phyloP scores from a whole-genome alignment of 2,113 vertebrate genomes.

The Microcebus griseorufus region DNA sequence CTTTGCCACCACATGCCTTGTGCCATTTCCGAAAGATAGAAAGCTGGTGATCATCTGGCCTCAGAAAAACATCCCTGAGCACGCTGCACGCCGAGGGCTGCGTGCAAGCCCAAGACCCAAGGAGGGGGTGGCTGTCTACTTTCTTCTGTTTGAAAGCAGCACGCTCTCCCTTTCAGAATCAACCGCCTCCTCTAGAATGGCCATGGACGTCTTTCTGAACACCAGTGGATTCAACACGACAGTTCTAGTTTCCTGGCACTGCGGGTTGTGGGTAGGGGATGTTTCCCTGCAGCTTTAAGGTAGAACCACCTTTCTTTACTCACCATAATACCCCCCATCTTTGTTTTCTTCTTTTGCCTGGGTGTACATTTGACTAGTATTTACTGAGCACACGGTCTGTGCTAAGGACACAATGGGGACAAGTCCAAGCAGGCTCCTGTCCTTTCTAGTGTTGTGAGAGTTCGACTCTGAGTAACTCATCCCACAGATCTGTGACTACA shows the following conservation, averaged over 20 bases:
- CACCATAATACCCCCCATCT: not conserved
- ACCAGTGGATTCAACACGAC: fast-evolving
- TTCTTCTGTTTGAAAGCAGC: not conserved
- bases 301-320: not conserved
- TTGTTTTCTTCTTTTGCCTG: not conserved
- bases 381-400: not conserved
- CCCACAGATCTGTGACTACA: fast-evolving
- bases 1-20: fast-evolving
- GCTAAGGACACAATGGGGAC: not conserved
- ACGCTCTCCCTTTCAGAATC: not conserved
- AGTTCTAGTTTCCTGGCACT: fast-evolving
- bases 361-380: fast-evolving
- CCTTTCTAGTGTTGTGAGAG: not conserved
- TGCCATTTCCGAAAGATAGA: fast-evolving
- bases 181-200: no score
- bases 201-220: not conserved
- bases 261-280: not conserved
- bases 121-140: fast-evolving
- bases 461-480: not conserved
- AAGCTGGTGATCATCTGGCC: fast-evolving
- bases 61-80: fast-evolving
- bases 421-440: not conserved
- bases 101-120: not conserved
- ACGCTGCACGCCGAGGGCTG: fast-evolving
- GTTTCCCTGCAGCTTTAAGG: not conserved